Base-by-base conservation (phyloP, 2,888 invertebrate species). In the Dioctria linearis region DNA sequence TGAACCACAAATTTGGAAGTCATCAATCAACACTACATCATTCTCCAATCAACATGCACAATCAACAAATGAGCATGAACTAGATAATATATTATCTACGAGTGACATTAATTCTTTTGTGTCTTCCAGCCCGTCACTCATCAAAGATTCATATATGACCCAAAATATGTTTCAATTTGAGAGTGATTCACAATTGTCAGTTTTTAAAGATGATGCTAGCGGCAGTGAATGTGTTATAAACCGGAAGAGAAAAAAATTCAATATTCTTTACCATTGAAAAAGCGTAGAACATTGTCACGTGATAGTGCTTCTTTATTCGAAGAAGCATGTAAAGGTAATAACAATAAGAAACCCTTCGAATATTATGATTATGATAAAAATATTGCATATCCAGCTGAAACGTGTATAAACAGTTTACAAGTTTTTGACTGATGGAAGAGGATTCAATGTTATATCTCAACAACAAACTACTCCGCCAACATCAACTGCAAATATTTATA, bases 371-470 rank as follows among this genome's bases (percentile, higher is more conserved):
- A 57, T n/a, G 73, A 73, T 42, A 73, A 73, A 40, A 54, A 73
- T 54, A 73, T 73, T 51, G 57, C 73, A 40, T 73, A 73, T 40
- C 73, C 73, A 9, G 73, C 73, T 5, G 73, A 73, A 43, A 73
- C 59, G 13, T 73, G 73, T 57, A 73, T 73, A 57, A 73, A 57
- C 42, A 73, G 59, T n/a, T 73, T 73, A 13, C 73, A 73, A 42
- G 49, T 73, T 59, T 51, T 73, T 82, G 13, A 82, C 65, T 65
- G 82, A 80, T 59, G 78, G 66, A 73, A 49, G 71, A 51, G 82
- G 82, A 46, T 82, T 82, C 63, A 82, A 81, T 81, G 79, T 83
- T 6, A 81, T 82, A n/a, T 69, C 83, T 65, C 66, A 80, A 11
- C 80, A 80, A 78, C 71, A 73, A 13, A 9, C 42, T 25, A 42